phyloP scores from a whole-genome alignment of 2,888 invertebrate genomes.

The Alloscopus bannaensis region DNA sequence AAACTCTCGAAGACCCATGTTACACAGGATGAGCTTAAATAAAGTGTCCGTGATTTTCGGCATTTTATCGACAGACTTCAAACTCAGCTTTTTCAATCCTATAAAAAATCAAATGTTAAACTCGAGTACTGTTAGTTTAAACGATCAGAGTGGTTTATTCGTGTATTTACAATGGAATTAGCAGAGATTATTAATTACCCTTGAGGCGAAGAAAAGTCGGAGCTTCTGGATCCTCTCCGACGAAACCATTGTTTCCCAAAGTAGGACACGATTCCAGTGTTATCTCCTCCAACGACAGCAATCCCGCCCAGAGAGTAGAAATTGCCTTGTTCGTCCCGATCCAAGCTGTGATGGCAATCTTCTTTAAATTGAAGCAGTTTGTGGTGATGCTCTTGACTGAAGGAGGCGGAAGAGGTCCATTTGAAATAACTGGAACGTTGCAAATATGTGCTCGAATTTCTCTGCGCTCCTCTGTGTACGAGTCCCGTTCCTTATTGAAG shows the following conservation, averaged over 20 bases:
- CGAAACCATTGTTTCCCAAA: constrained; percentile 20
- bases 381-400: not conserved
- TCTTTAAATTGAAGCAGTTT: constrained; percentile 30
- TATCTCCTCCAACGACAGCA: constrained; percentile 5
- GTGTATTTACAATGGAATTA: not conserved
- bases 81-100: not conserved
- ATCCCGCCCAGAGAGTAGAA: not conserved
- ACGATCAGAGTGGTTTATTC: too few species aligned
- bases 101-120: too few species aligned
- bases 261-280: not conserved
- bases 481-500: not conserved
- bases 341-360: constrained; percentile 10
- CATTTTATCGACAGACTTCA: constrained; percentile 11
- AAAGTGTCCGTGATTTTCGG: constrained; percentile 4
- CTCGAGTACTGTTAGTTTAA: too few species aligned
- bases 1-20: not conserved
- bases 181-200: not conserved
- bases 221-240: not conserved
- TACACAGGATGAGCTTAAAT: not conserved
- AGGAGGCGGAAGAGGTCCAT: not conserved
- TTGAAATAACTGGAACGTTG: not conserved
- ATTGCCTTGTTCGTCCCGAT: constrained; percentile 8
- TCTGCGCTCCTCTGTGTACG: not conserved
- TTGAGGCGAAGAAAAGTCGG: constrained; percentile 11
- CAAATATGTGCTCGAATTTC: not conserved